A percentile compares a stretch with the other conserved stretches of the same genome.
Conservation (phyloP, 2,797 vertebrate species). For the Gambusia yucatana region DNA sequence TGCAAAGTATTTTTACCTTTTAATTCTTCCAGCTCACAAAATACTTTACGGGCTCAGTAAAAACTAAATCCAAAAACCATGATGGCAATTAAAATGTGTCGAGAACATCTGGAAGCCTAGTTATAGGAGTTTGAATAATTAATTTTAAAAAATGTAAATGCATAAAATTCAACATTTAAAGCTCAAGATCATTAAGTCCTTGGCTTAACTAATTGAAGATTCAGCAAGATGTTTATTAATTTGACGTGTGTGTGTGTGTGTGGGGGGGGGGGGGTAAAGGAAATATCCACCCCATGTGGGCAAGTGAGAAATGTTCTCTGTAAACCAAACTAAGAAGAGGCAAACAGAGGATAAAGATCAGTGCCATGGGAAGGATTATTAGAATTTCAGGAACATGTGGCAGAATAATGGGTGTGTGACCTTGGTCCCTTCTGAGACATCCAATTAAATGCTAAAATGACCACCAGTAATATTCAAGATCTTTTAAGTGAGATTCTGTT, state of each 20-base stretch:
- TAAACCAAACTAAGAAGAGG: constrained; percentile 6
- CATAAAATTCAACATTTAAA: background rate
- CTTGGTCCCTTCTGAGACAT: constrained; percentile 17
- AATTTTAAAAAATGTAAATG: background rate
- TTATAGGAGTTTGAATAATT: background rate
- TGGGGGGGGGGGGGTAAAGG: background rate
- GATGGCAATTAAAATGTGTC: background rate
- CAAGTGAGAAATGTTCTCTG: constrained; percentile 3
- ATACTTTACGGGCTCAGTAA: background rate
- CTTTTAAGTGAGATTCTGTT: no score
- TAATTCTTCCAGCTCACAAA: background rate
- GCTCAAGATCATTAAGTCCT: background rate
- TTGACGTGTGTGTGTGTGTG: constrained; percentile 6
- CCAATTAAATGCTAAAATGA: constrained; percentile 21
- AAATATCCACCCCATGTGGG: background rate
- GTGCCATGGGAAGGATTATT: constrained; percentile 22
- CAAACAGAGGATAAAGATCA: constrained; percentile 35
- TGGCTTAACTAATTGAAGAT: background rate
- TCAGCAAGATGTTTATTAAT: background rate
- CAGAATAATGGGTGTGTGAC: constrained; percentile 16
- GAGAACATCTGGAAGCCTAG: background rate
- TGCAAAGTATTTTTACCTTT: background rate
- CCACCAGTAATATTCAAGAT: background rate
- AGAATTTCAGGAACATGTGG: constrained; percentile 35
- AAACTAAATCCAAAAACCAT: background rate